Conservation (phyloP, 2,797 vertebrate genomes). For the Alectoris magna region DNA sequence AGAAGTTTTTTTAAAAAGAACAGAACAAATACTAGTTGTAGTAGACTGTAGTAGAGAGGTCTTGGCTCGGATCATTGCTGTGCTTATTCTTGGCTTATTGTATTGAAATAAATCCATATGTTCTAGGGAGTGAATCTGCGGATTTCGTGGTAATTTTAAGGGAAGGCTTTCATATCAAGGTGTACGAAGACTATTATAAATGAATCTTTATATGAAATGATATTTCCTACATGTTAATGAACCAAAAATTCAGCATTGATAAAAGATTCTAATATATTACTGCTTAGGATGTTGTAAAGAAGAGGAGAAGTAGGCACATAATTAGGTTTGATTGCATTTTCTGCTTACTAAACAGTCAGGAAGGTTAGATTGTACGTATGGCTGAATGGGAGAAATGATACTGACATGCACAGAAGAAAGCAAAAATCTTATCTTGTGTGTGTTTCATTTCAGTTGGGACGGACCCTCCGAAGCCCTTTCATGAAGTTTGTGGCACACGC, state of each 20-base stretch:
- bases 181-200: slow-evolving; percentile 24
- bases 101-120: neutral
- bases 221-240: neutral
- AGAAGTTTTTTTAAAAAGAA: neutral
- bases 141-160: slow-evolving; percentile 28
- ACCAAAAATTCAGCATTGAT: neutral
- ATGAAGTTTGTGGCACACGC: slow-evolving; percentile 99
- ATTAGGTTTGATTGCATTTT: neutral
- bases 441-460: slow-evolving; percentile 86
- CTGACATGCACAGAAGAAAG: neutral
- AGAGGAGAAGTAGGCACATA: neutral
- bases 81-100: neutral
- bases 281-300: neutral
- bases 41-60: neutral
- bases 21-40: neutral
- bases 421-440: neutral
- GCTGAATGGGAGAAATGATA: neutral
- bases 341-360: neutral
- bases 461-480: slow-evolving; percentile 94
- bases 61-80: neutral
- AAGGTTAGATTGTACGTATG: neutral
- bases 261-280: neutral
- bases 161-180: neutral
- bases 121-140: neutral
- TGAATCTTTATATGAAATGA: slow-evolving; percentile 7